These are phyloP conservation scores for Sinocyclocheilus grahami DNA, from an alignment of 2,113 vertebrate genomes.

Conservation along the genomic window DNA sequence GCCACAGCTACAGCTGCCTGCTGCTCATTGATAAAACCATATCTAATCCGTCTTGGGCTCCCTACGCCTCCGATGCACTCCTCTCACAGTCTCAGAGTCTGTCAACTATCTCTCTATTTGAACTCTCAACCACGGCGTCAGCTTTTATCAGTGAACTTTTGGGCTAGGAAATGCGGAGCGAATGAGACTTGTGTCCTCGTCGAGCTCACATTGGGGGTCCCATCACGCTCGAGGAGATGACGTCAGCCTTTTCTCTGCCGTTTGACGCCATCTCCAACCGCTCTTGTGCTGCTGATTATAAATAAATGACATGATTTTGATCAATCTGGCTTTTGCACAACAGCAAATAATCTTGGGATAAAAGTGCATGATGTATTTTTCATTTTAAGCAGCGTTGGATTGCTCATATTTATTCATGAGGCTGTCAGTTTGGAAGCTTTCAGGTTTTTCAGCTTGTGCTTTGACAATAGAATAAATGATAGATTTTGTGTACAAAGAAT, in stretches of 20 bases:
- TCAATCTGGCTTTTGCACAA: slow-evolving; percentile 34
- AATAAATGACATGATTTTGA: slow-evolving; percentile 46
- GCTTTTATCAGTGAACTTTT: slow-evolving; percentile 73
- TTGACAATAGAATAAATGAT: slow-evolving; percentile 53
- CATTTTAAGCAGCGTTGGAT: slow-evolving; percentile 45
- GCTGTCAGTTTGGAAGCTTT: slow-evolving; percentile 52
- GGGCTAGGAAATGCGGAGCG: slow-evolving; percentile 60
- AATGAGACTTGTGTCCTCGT: slow-evolving; percentile 54
- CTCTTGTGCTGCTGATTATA: slow-evolving; percentile 42
- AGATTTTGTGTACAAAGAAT: slow-evolving; percentile 45
- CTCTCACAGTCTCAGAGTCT: slow-evolving; percentile 65
- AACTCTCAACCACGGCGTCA: slow-evolving; percentile 68
- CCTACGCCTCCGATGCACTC: slow-evolving; percentile 71
- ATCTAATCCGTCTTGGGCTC: slow-evolving; percentile 77
- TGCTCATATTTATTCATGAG: slow-evolving; percentile 58
- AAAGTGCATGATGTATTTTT: slow-evolving; percentile 43
- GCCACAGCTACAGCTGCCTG: slow-evolving; percentile 74
- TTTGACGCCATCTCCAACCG: neutral
- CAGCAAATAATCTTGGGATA: slow-evolving; percentile 48
- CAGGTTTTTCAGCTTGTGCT: slow-evolving; percentile 39
- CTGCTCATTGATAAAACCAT: slow-evolving; percentile 80
- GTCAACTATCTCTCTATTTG: slow-evolving; percentile 74
- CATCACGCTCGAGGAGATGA: neutral
- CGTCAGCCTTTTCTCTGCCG: neutral
- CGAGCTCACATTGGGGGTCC: slow-evolving; percentile 14